Evolutionary conservation across 2,797 vertebrate genomes (phyloP).

Genomic region (Kryptolebias ocellatus): DNA sequence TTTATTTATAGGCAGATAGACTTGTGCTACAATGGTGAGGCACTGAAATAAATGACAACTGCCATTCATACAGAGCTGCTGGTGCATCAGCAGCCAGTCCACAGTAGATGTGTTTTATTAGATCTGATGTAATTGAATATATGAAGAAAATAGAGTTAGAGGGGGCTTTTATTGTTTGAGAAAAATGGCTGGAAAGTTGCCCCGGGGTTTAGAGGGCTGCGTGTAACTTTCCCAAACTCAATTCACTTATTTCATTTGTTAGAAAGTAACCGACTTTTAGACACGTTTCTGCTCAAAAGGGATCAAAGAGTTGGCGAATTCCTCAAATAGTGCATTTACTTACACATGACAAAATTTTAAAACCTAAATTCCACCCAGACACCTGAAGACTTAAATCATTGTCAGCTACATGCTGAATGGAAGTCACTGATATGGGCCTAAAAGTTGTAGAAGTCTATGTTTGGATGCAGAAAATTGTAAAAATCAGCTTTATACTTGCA

Average conservation of each 20-base stretch:
- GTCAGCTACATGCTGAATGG: neutral
- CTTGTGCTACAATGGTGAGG: neutral
- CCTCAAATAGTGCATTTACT: neutral
- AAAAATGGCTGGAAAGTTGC: slow-evolving; percentile 15
- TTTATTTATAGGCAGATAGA: slow-evolving; percentile 21
- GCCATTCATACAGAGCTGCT: slow-evolving; percentile 8
- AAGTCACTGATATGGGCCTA: slow-evolving; percentile 33
- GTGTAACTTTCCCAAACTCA: slow-evolving; percentile 13
- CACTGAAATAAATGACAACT: slow-evolving; percentile 28
- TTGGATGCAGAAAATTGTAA: slow-evolving; percentile 34
- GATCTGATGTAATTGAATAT: slow-evolving; percentile 35
- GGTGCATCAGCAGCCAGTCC: slow-evolving; percentile 24
- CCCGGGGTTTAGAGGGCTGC: neutral
- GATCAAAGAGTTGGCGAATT: slow-evolving; percentile 3
- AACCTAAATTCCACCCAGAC: neutral
- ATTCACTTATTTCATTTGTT: slow-evolving; percentile 16
- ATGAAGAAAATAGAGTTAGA: slow-evolving; percentile 29
- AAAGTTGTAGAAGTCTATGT: slow-evolving; percentile 32
- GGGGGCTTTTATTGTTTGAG: slow-evolving; percentile 10
- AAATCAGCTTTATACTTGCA: slow-evolving; percentile 49
- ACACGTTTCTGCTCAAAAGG: neutral
- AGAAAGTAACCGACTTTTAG: slow-evolving; percentile 12
- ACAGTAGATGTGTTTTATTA: slow-evolving; percentile 30
- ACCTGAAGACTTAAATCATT: neutral
- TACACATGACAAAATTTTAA: neutral